Conservation (phyloP, 2,113 vertebrate species). For the Trichechus manatus region DNA sequence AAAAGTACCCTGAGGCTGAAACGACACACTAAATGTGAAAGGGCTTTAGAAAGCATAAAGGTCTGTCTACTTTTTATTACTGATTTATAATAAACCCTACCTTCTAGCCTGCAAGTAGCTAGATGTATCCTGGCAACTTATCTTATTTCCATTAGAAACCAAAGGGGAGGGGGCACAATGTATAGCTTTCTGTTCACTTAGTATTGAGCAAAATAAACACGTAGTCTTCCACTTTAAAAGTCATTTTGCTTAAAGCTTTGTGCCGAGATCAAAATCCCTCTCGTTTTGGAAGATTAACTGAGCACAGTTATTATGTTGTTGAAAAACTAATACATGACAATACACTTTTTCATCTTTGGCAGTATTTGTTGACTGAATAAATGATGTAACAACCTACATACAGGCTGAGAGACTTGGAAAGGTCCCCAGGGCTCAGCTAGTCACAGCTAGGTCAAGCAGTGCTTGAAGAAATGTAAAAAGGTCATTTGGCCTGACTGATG, state of each 20-base stretch:
- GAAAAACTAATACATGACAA: slow-evolving; percentile 10
- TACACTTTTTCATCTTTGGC: background rate
- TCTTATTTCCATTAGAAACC: slow-evolving; percentile 70
- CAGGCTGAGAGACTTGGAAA: background rate
- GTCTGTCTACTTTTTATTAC: background rate
- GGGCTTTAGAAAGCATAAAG: background rate
- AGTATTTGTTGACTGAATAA: slow-evolving; percentile 26
- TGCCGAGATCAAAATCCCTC: slow-evolving; percentile 61
- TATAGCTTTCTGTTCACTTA: slow-evolving; percentile 67
- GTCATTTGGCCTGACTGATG: background rate
- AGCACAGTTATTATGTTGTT: background rate
- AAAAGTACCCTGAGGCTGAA: background rate
- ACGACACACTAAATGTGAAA: background rate
- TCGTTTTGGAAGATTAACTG: slow-evolving; percentile 1
- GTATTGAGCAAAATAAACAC: slow-evolving; percentile 76
- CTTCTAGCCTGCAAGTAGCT: background rate
- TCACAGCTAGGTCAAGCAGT: background rate
- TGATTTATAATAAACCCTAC: background rate
- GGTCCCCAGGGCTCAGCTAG: background rate
- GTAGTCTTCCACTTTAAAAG: slow-evolving; percentile 78
- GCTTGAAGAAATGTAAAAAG: background rate
- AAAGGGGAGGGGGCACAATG: background rate
- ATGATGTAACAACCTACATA: background rate
- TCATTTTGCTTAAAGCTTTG: slow-evolving; percentile 63
- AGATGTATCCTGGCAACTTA: slow-evolving; percentile 35